Conservation (phyloP, 2,888 invertebrate genomes). For the Zeuzera pyrina region DNA sequence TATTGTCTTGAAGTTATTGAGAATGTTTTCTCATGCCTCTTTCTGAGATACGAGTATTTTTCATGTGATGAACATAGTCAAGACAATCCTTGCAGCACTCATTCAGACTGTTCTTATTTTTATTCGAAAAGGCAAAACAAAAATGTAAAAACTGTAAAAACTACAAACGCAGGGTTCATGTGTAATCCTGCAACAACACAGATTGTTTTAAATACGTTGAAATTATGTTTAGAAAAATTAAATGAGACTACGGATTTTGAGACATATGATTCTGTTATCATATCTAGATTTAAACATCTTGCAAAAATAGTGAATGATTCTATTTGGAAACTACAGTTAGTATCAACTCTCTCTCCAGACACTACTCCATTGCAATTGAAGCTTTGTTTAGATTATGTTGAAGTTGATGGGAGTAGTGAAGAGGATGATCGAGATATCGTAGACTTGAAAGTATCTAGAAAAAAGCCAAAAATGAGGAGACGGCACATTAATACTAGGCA, state of each 20-base stretch:
- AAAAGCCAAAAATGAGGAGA: slow-evolving; percentile 48
- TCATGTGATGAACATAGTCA: slow-evolving; percentile 65
- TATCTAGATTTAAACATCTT: slow-evolving; percentile 39
- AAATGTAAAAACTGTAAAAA: slow-evolving; percentile 28
- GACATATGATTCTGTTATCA: slow-evolving; percentile 31
- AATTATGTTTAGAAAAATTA: slow-evolving; percentile 65
- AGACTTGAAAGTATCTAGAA: slow-evolving; percentile 40
- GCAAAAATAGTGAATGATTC: slow-evolving; percentile 76
- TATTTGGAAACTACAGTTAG: slow-evolving; percentile 80
- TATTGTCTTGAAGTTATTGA: slow-evolving; percentile 77
- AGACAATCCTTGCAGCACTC: slow-evolving; percentile 54
- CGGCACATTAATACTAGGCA: slow-evolving; percentile 47
- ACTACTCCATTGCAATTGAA: slow-evolving; percentile 52
- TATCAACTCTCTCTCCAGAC: slow-evolving; percentile 71
- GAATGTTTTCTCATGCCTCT: slow-evolving; percentile 81
- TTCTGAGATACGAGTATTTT: slow-evolving; percentile 76
- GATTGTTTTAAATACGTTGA: slow-evolving; percentile 71
- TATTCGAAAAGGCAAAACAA: slow-evolving; percentile 54
- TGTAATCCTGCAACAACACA: slow-evolving; percentile 74
- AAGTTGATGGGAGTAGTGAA: slow-evolving; percentile 60
- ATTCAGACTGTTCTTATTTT: slow-evolving; percentile 65
- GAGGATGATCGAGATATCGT: slow-evolving; percentile 55
- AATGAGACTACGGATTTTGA: slow-evolving; percentile 39
- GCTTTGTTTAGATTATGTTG: slow-evolving; percentile 59
- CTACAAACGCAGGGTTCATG: slow-evolving; percentile 62